Evolutionary conservation across 2,797 vertebrate genomes (phyloP), one percentile per base, ranked within the genome.

Genomic region (Oreortyx pictus): DNA sequence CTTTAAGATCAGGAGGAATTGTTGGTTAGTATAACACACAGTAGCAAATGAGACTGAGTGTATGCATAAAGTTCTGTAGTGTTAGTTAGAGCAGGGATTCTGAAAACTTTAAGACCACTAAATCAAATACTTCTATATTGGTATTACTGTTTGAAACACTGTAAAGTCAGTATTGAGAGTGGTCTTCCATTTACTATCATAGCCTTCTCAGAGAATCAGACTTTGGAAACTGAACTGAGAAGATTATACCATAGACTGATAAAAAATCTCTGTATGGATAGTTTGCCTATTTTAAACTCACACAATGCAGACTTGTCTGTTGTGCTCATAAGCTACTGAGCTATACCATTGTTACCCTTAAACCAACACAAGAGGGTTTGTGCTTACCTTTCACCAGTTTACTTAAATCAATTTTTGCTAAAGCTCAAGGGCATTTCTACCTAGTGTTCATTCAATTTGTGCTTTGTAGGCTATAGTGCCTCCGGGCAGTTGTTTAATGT

Each of bases 401-500:
- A 86, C 56, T 75, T 91, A 84, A 92, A 84, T 83, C 86, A 70
- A 70, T 84, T 92, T 71, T 67, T 71, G 64, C 50, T 88, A 49
- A 88, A 90, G 49, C 82, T 66, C 6, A 12, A 47, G 78, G 82
- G 80, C 68, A 74, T 88, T 93, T 91, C 83, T 93, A 46, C 77
- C 44, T 82, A 33, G 31, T 84, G 41, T 71, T 88, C 29, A 57
- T 91, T 89, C 71, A 88, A 1, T 88, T 92, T 90, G 50, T 82
- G 70, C 74, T 92, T 90, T 92, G 81, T 80, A 86, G 90, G 43
- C 46, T 81, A 52, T 29, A 66, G 12, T 83, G 79, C 59, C n/a
- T 91, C 47, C 89, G 89, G 77, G 59, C 91, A 86, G 67, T 74
- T 86, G 65, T 92, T 94, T 84, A 64, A 79, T 93, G 64, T 84